These are phyloP conservation scores for Bombus soroeensis DNA, from an alignment of 1,140 invertebrate species.

Conservation along the genomic window DNA sequence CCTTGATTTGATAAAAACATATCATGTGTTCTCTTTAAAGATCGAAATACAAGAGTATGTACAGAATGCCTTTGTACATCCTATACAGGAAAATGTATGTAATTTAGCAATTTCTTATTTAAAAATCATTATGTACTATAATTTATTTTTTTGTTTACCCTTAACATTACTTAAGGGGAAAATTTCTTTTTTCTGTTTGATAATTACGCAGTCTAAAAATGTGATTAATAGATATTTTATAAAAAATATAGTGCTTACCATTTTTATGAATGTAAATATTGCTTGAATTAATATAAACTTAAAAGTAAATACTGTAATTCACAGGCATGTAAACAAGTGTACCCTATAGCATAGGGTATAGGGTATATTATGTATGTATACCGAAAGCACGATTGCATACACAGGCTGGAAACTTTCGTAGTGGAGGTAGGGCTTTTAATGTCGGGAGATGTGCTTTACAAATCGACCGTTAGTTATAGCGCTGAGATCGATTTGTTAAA, in stretches of 20 bases:
- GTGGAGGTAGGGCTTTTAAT: no score
- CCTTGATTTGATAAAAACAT: conserved; percentile 97
- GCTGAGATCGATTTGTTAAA: no score
- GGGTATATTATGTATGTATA: no score
- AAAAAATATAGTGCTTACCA: background rate
- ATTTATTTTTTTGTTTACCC: background rate
- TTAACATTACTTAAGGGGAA: background rate
- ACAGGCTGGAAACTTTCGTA: no score
- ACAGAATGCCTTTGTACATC: conserved; percentile 98
- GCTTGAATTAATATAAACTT: background rate
- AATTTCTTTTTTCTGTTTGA: background rate
- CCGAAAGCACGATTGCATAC: no score
- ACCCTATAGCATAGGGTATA: no score
- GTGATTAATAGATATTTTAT: background rate
- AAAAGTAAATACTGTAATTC: no score
- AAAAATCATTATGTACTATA: background rate
- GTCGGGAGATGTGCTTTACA: no score
- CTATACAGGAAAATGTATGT: conserved; percentile 67
- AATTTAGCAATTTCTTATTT: background rate
- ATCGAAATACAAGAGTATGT: conserved; percentile 97
- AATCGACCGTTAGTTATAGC: no score
- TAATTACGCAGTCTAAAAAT: background rate
- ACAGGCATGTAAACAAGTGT: no score
- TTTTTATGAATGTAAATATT: conserved; percentile 2
- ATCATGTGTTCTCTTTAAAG: conserved; percentile 98